Percentiles rank a stretch among this genome's conserved stretches.
phyloP scores from a whole-genome alignment of 2,113 vertebrate species.

The Emydocephalus ijimae region DNA sequence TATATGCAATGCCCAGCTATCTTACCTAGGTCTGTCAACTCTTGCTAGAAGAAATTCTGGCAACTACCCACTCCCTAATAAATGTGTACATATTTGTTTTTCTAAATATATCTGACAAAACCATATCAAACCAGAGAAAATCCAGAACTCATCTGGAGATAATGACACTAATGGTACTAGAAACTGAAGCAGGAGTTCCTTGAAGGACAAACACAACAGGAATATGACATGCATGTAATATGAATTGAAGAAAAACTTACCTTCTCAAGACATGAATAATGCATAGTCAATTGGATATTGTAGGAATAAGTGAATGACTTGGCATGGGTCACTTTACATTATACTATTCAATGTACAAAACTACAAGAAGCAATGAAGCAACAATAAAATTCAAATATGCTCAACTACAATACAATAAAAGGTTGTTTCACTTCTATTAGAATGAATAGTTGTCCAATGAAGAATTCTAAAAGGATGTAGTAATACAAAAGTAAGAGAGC shows the following conservation, averaged over 20 bases:
- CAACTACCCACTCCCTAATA: not conserved
- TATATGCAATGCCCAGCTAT: not conserved
- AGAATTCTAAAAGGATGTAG: not conserved
- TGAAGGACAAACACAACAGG: not conserved
- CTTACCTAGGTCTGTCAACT: not conserved
- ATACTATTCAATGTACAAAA: not conserved
- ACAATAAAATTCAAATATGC: not conserved
- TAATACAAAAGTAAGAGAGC: not conserved
- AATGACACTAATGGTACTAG: not conserved
- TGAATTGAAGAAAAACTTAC: not conserved
- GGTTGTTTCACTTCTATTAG: not conserved
- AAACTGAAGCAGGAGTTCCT: not conserved
- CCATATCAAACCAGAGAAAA: not conserved
- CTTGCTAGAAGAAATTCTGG: not conserved
- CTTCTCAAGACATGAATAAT: not conserved
- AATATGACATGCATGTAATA: not conserved
- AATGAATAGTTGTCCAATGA: not conserved
- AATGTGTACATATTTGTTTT: not conserved
- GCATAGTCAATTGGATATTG: not conserved
- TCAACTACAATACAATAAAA: not conserved
- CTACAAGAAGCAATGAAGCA: not conserved
- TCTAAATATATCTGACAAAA: not conserved
- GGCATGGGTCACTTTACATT: not conserved
- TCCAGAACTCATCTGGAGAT: not conserved
- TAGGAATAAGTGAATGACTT: not conserved